Percentiles rank a stretch among this genome's conserved stretches.
phyloP scores from a whole-genome alignment of 2,888 invertebrate species.

The Imbricaverruca yamaguchii region DNA sequence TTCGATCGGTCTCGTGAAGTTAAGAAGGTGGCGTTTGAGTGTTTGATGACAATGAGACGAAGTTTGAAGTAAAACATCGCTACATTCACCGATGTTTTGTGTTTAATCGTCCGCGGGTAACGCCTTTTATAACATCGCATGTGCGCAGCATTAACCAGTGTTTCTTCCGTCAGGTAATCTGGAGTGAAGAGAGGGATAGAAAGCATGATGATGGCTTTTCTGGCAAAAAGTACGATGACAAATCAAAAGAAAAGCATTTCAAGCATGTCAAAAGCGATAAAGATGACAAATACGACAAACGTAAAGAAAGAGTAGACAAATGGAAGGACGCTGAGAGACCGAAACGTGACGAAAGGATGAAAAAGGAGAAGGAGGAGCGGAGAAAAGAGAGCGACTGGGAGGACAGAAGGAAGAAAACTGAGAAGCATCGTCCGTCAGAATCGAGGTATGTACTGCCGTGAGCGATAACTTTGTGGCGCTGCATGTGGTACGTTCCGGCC shows the following conservation, averaged over 20 bases:
- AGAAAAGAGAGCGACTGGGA: background rate
- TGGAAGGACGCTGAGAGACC: background rate
- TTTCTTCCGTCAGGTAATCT: background rate
- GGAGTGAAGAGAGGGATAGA: background rate
- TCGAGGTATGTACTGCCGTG: background rate
- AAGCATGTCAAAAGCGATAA: background rate
- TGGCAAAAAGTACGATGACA: background rate
- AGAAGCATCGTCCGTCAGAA: background rate
- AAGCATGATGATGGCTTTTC: background rate
- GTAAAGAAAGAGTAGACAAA: background rate
- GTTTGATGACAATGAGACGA: no score
- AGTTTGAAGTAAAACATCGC: no score
- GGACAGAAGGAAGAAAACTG: background rate
- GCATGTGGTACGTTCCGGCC: background rate
- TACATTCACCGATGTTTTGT: no score
- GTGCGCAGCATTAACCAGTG: no score
- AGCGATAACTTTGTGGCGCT: no score
- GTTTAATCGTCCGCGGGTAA: no score
- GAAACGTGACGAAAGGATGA: no score
- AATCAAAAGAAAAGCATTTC: background rate
- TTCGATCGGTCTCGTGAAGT: no score
- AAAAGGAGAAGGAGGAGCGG: background rate
- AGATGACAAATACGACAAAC: background rate
- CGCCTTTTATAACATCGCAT: no score
- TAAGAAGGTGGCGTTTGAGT: no score